phyloP scores from a whole-genome alignment of 2,113 vertebrate genomes.

The Pterocles burchelli region DNA sequence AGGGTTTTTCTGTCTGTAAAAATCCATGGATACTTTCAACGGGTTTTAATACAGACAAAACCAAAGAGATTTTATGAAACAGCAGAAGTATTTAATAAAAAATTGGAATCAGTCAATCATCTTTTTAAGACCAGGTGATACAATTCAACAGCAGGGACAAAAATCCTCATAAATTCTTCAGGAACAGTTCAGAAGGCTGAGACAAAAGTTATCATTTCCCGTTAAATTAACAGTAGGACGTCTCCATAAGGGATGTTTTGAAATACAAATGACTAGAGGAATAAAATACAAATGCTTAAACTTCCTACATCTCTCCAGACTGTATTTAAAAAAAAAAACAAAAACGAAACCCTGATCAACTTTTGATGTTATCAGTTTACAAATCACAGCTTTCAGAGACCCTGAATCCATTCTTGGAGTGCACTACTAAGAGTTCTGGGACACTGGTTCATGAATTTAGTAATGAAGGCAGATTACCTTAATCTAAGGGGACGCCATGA shows the following conservation, averaged over 20 bases:
- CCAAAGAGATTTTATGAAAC: not conserved
- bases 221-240: not conserved
- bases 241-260: not conserved
- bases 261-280: not conserved
- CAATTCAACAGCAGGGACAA: slow-evolving; percentile 2
- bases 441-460: slow-evolving; percentile 14
- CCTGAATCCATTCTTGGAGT: not conserved
- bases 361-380: not conserved
- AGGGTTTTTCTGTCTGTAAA: not conserved
- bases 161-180: not conserved
- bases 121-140: slow-evolving; percentile 3
- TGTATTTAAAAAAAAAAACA: not conserved
- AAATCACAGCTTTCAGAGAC: not conserved
- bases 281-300: not conserved
- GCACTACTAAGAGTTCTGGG: not conserved
- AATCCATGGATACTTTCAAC: not conserved
- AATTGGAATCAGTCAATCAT: not conserved
- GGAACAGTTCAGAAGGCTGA: slow-evolving; percentile 7
- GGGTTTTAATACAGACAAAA: slow-evolving; percentile 29
- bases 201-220: not conserved
- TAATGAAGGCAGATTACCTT: slow-evolving; percentile 56
- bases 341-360: not conserved
- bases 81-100: slow-evolving; percentile 32
- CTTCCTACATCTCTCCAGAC: not conserved
- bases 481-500: slow-evolving; percentile 64